Conservation (phyloP, 2,888 invertebrate species). For the Oxycera nigricornis region DNA sequence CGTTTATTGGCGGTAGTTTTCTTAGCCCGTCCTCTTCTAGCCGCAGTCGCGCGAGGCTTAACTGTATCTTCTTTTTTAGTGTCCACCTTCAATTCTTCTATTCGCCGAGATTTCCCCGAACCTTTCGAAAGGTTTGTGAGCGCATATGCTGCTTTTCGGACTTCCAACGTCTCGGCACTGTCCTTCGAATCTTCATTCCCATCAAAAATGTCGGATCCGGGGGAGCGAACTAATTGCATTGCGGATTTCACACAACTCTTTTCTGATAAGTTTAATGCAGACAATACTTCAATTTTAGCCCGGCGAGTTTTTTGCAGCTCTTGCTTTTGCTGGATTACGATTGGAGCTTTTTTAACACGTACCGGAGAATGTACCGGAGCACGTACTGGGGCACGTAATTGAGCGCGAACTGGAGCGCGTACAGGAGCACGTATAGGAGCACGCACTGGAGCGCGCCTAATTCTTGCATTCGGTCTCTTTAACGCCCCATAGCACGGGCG, state of each 20-base stretch:
- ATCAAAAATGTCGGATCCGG: conserved; percentile 21
- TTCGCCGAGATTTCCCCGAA: neutral
- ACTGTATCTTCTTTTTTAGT: neutral
- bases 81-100: neutral
- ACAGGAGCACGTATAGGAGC: neutral
- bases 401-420: neutral
- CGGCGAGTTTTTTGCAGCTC: neutral
- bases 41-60: neutral
- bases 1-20: neutral
- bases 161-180: conserved; percentile 30
- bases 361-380: neutral
- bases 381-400: neutral
- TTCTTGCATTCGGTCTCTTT: neutral
- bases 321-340: neutral
- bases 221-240: neutral
- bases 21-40: neutral
- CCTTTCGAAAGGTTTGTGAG: conserved; percentile 30
- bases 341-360: neutral
- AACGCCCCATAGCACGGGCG: neutral
- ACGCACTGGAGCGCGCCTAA: neutral
- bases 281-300: conserved; percentile 53
- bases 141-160: conserved; percentile 30
- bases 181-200: conserved; percentile 38
- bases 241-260: conserved; percentile 45
- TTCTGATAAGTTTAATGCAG: conserved; percentile 57